Percentiles rank a stretch among this genome's conserved stretches.
Conservation (phyloP, 2,888 invertebrate genomes). For the Zygaena filipendulae region DNA sequence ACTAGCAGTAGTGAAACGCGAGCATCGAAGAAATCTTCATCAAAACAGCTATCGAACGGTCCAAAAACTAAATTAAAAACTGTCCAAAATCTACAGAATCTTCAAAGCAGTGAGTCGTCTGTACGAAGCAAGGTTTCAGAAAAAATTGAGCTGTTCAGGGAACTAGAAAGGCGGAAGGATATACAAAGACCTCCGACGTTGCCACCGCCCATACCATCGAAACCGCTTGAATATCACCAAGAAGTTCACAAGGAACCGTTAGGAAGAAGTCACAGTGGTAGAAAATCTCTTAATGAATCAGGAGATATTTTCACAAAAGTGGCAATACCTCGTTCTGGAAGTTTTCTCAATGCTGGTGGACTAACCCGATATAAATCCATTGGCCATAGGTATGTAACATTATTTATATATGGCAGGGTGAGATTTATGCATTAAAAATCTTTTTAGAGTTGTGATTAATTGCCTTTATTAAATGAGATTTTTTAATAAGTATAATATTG, state of each 20-base stretch:
- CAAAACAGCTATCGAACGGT: conserved; percentile 19
- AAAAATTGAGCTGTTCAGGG: conserved; percentile 58
- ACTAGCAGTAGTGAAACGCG: conserved; percentile 61
- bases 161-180: conserved; percentile 54
- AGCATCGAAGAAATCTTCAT: conserved; percentile 56
- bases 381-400: conserved; percentile 68
- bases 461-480: too few relatives aligned
- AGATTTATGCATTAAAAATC: too few relatives aligned
- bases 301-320: conserved; percentile 89
- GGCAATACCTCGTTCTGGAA: conserved; percentile 86
- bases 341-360: conserved; percentile 85
- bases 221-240: conserved; percentile 34
- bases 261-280: conserved; percentile 54
- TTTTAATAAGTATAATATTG: too few relatives aligned
- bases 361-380: conserved; percentile 80
- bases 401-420: too few relatives aligned
- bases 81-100: conserved; percentile 29
- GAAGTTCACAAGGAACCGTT: conserved; percentile 44
- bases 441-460: too few relatives aligned
- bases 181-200: conserved; percentile 56
- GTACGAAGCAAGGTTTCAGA: conserved; percentile 61
- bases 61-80: conserved; percentile 19
- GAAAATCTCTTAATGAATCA: conserved; percentile 64
- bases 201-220: conserved; percentile 58
- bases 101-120: conserved; percentile 46